Conservation (phyloP, 2,888 invertebrate species). For the Caenorhabditis sp. region DNA sequence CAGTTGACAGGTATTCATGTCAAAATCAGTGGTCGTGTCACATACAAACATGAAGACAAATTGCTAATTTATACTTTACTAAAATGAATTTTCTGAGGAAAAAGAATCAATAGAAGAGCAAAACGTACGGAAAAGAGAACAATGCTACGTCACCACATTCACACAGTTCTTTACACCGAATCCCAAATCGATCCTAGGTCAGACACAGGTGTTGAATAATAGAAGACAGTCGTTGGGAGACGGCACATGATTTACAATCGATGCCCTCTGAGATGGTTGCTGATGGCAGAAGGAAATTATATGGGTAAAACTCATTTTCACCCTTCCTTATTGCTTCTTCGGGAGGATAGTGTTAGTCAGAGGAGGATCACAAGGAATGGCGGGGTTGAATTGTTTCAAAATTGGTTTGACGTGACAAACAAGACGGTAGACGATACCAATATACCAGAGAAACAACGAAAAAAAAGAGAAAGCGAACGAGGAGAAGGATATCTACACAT, state of each 20-base stretch:
- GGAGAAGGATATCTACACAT: conserved; percentile 18
- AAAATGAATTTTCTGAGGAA: too few species aligned
- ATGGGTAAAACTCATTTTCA: conserved; percentile 29
- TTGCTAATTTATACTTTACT: too few species aligned
- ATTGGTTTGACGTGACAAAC: conserved; percentile 27
- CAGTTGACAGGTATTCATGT: too few species aligned
- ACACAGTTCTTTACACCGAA: background rate
- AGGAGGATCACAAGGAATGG: background rate
- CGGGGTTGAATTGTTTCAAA: conserved; percentile 12
- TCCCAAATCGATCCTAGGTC: background rate
- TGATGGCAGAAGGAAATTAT: conserved; percentile 12
- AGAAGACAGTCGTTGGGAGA: conserved; percentile 8
- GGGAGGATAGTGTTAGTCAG: background rate
- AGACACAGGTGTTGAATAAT: conserved; percentile 18
- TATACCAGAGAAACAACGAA: conserved; percentile 7
- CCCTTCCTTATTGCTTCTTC: conserved; percentile 32
- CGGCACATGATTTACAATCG: conserved; percentile 33
- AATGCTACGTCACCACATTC: background rate
- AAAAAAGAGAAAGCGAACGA: background rate
- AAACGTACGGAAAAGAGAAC: too few species aligned
- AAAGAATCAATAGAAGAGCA: too few species aligned
- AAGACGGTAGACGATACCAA: background rate
- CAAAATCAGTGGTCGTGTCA: too few species aligned
- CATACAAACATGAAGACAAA: too few species aligned
- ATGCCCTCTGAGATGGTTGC: background rate